Percentiles rank a stretch among this genome's conserved stretches.
Conservation (phyloP, 2,797 vertebrate genomes). For the Crocodylus rhombifer region DNA sequence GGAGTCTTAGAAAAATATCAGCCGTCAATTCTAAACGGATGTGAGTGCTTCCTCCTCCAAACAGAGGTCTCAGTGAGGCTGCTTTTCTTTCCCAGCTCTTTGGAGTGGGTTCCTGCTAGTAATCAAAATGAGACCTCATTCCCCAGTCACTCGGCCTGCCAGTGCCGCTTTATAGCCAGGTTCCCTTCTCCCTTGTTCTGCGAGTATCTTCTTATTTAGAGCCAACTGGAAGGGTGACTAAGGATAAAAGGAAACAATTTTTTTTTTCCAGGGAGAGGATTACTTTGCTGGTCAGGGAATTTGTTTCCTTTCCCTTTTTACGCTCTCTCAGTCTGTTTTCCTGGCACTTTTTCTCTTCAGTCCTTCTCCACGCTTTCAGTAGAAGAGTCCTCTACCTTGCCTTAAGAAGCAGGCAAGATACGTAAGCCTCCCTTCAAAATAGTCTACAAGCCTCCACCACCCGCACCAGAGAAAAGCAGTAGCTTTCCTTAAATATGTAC, state of each 20-base stretch:
- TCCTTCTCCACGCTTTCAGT: neutral
- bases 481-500: neutral
- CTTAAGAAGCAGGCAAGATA: neutral
- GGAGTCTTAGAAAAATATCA: conserved; percentile 2
- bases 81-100: neutral
- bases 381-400: neutral
- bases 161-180: neutral
- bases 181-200: neutral
- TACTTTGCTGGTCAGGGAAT: neutral
- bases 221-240: accelerated
- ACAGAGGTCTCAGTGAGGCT: neutral
- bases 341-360: neutral
- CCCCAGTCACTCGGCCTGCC: neutral
- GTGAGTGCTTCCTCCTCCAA: neutral
- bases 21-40: neutral
- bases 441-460: too few relatives aligned
- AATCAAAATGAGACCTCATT: neutral
- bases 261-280: neutral
- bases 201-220: accelerated
- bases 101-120: neutral
- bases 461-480: too few relatives aligned
- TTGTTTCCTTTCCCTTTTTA: neutral
- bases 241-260: neutral
- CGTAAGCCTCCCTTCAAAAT: neutral
- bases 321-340: neutral